Evolutionary conservation across 2,797 vertebrate species (phyloP).

Genomic region (Melanotaenia nigrans): DNA sequence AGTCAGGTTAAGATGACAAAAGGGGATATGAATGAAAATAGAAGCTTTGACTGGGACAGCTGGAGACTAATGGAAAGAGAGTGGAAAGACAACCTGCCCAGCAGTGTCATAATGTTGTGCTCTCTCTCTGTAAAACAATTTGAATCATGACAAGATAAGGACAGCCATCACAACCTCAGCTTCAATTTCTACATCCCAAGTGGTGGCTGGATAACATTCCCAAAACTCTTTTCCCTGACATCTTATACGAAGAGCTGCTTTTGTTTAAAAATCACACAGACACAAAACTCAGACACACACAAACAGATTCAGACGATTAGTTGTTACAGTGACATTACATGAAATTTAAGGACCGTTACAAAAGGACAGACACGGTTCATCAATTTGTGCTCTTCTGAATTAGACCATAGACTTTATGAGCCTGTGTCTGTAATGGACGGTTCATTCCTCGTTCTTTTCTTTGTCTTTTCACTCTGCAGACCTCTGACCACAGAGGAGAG

Average conservation of each 20-base stretch:
- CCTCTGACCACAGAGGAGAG: conserved; percentile 19
- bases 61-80: conserved; percentile 78
- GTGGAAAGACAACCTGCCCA: conserved; percentile 45
- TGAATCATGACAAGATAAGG: conserved; percentile 74
- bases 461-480: background rate
- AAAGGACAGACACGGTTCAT: conserved; percentile 69
- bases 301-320: conserved; percentile 48
- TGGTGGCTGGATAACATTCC: conserved; percentile 44
- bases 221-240: conserved; percentile 6
- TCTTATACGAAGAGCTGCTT: conserved; percentile 32
- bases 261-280: conserved; percentile 43
- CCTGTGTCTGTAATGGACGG: conserved; percentile 20
- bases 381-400: conserved; percentile 51
- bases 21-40: conserved; percentile 71
- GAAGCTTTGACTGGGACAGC: conserved; percentile 52
- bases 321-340: conserved; percentile 58
- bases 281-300: conserved; percentile 17
- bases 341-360: conserved; percentile 65
- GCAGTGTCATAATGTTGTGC: conserved; percentile 48
- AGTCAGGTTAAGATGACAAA: conserved; percentile 65
- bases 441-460: conserved; percentile 20
- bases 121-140: conserved; percentile 65
- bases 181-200: conserved; percentile 58
- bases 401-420: conserved; percentile 48
- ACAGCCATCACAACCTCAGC: conserved; percentile 68